Conservation (phyloP, 2,888 invertebrate species). For the Pristionchus entomophagus region DNA sequence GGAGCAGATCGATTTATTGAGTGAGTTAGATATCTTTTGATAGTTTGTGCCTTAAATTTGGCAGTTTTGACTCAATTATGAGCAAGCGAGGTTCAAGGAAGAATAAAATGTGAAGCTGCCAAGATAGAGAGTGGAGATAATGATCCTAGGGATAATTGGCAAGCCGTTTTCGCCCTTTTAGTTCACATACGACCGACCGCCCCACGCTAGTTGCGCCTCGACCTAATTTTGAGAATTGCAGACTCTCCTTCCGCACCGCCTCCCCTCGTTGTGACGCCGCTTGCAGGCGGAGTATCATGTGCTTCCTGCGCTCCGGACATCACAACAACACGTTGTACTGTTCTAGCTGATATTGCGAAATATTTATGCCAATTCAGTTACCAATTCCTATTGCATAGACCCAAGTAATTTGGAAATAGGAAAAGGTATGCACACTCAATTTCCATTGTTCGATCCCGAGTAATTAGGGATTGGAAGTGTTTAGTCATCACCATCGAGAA, state of each 20-base stretch:
- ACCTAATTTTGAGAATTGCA: background rate
- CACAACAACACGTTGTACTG: too few relatives aligned
- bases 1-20: conserved; percentile 40
- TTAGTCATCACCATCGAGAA: too few relatives aligned
- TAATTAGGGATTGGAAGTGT: too few relatives aligned
- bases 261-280: conserved; percentile 69
- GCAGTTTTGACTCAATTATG: background rate
- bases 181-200: background rate
- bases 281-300: conserved; percentile 74
- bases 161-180: background rate
- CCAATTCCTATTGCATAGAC: too few relatives aligned
- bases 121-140: background rate
- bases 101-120: background rate
- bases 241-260: conserved; percentile 13
- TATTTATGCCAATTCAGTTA: too few relatives aligned
- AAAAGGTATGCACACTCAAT: too few relatives aligned
- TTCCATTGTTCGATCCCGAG: too few relatives aligned
- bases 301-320: conserved; percentile 72
- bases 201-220: too few relatives aligned
- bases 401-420: too few relatives aligned
- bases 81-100: background rate
- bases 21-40: background rate
- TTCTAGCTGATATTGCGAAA: too few relatives aligned
- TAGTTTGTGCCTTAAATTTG: background rate
- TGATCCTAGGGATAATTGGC: background rate